These are phyloP conservation scores for Porites evermanni DNA, from an alignment of 92 coral and sea anemone species.

Conservation along the genomic window DNA sequence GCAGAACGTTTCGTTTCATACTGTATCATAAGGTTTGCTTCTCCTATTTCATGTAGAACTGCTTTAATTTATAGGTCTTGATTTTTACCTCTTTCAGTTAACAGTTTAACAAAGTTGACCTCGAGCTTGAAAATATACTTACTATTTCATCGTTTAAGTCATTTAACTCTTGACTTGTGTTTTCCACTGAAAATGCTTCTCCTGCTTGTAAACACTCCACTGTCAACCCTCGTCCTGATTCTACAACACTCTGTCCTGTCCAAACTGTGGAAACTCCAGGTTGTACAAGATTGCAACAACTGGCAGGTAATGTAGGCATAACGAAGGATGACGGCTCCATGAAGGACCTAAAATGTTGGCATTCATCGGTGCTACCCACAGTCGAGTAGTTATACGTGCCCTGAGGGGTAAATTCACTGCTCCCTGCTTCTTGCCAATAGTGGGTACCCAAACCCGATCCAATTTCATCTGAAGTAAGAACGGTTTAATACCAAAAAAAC, in stretches of 20 bases:
- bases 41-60: too few species aligned
- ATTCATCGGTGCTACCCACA: constrained; percentile 29
- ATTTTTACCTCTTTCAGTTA: too few species aligned
- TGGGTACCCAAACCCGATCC: constrained; percentile 23
- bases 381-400: constrained; percentile 14
- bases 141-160: constrained; percentile 36
- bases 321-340: constrained; percentile 38
- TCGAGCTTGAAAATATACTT: background rate
- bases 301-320: constrained; percentile 20
- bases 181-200: constrained; percentile 36
- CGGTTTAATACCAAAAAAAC: background rate
- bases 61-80: too few species aligned
- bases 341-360: constrained; percentile 26
- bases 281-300: constrained; percentile 26
- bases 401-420: constrained; percentile 17
- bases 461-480: constrained; percentile 29
- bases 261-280: constrained; percentile 28
- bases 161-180: constrained; percentile 33
- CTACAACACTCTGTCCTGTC: constrained; percentile 30
- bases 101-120: too few species aligned
- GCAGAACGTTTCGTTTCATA: too few species aligned
- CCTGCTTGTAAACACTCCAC: constrained; percentile 51
- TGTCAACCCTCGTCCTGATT: constrained; percentile 37
- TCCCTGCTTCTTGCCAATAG: constrained; percentile 44
- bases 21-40: too few species aligned